Evolutionary conservation across 2,888 invertebrate genomes (phyloP), one percentile per base, ranked within the genome.

Genomic region (Minunthozetes semirufus): DNA sequence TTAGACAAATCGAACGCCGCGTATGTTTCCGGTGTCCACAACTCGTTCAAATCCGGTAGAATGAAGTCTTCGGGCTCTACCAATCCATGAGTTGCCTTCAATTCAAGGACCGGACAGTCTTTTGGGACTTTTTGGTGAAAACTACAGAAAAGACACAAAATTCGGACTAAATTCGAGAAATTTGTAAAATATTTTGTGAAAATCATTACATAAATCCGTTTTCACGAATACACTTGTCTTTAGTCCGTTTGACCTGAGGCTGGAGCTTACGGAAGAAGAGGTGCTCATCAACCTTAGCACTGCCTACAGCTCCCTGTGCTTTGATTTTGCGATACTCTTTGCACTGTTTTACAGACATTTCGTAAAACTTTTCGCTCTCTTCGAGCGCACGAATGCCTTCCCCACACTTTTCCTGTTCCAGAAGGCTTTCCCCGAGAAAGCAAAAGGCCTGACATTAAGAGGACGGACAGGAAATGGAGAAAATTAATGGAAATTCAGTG

Each of bases 141-240:
- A 78, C 87, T 87, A 78, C 22, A 80, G 9, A 63, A 33, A 22
- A 38, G 19, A 19, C 15, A 15, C 53, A 50, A 19, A 38, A 29
- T n/a, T 1, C n/a, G n/a, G n/a, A n/a, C n/a, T 33, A 33, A 33
- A n/a, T n/a, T 33, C 33, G 8, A 33, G 3, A 33, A 33, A 33
- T 33, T 33, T 33, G 8, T 33, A 8, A 8, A 8, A 33, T n/a
- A 33, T 3, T 5, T 8, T 33, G 33, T 5, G 33, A 8, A 33
- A 53, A 46, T 66, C 81, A 85, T 83, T 81, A 88, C 87, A 88
- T 88, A 77, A 88, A 85, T 74, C 87, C 86, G 81, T 88, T 88
- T 81, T 88, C 88, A 75, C 88, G 81, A 78, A 87, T 86, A 81
- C 88, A 88, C 80, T 88, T 88, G 76, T 88, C 88, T 73, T 88